Evolutionary conservation across 2,797 vertebrate species (phyloP).

Genomic region (Poeciliopsis presidionis): DNA sequence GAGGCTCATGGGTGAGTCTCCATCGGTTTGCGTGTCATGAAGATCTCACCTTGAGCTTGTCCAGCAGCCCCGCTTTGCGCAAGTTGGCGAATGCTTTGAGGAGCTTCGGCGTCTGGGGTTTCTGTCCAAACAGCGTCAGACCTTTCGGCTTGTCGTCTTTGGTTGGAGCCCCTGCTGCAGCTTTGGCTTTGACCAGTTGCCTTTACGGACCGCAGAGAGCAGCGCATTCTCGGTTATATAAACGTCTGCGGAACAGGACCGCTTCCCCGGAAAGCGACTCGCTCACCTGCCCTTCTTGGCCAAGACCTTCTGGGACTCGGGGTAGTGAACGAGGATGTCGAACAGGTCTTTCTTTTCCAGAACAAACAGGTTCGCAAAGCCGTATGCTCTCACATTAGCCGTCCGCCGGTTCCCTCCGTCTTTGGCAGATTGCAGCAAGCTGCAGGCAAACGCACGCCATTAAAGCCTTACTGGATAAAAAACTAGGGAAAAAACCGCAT

Average conservation of each 20-base stretch:
- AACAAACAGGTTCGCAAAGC: constrained; percentile 94
- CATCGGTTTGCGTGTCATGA: background rate
- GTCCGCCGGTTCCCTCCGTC: constrained; percentile 93
- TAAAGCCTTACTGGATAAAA: background rate
- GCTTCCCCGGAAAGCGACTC: constrained; percentile 4
- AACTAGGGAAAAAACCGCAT: background rate
- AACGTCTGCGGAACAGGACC: background rate
- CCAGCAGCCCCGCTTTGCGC: constrained; percentile 7
- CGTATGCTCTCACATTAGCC: constrained; percentile 89
- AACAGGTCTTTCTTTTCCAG: constrained; percentile 93
- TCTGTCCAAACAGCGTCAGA: constrained; percentile 58
- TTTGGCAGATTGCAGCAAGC: constrained; percentile 78
- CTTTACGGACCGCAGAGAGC: constrained; percentile 48
- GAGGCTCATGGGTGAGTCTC: background rate
- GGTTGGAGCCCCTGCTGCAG: constrained; percentile 49
- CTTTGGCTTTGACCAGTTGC: constrained; percentile 80
- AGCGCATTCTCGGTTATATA: background rate
- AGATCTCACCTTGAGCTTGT: constrained; percentile 43
- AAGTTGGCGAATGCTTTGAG: constrained; percentile 57
- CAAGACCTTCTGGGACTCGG: constrained; percentile 91
- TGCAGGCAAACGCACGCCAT: background rate
- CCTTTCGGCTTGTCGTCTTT: constrained; percentile 72
- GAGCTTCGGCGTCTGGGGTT: constrained; percentile 78
- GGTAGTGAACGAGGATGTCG: constrained; percentile 92
- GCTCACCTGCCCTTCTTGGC: constrained; percentile 91